phyloP scores from a whole-genome alignment of 2,888 invertebrate genomes.

The Hirtodrosophila duncani region DNA sequence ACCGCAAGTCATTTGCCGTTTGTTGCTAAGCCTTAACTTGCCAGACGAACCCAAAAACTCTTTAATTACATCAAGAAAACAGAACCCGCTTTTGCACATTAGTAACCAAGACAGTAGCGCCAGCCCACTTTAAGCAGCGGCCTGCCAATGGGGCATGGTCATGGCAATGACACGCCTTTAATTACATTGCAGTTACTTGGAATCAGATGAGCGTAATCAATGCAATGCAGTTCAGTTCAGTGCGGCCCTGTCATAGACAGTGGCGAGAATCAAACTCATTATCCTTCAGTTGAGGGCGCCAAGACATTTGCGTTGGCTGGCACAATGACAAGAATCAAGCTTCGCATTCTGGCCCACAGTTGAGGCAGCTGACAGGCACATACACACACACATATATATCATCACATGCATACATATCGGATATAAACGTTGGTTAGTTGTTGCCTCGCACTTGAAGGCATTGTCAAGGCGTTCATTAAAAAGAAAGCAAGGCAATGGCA shows the following conservation, averaged over 20 bases:
- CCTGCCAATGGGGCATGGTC: conserved; percentile 32
- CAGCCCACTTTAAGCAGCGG: conserved; percentile 26
- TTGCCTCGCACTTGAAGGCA: conserved; percentile 58
- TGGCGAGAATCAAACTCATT: conserved; percentile 48
- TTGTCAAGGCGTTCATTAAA: conserved; percentile 71
- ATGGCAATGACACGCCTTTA: conserved; percentile 66
- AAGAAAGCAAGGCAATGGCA: conserved; percentile 13
- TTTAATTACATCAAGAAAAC: conserved; percentile 41
- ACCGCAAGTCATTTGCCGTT: conserved; percentile 58
- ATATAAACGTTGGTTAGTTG: conserved; percentile 17
- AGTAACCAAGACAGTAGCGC: no score
- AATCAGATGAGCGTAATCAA: conserved; percentile 9
- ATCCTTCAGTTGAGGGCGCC: conserved; percentile 58
- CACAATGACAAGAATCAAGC: no score
- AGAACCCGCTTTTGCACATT: not conserved
- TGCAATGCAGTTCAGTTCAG: conserved; percentile 8
- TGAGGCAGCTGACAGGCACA: conserved; percentile 22
- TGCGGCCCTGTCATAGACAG: conserved; percentile 24
- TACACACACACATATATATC: not conserved
- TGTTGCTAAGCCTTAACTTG: conserved; percentile 26
- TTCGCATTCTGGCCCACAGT: conserved; percentile 32
- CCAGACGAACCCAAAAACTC: conserved; percentile 22
- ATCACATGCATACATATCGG: conserved; percentile 32
- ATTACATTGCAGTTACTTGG: conserved; percentile 57
- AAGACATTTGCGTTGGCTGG: conserved; percentile 36